Conservation (phyloP, 2,113 vertebrate species). For the human (Homo sapiens) region DNA sequence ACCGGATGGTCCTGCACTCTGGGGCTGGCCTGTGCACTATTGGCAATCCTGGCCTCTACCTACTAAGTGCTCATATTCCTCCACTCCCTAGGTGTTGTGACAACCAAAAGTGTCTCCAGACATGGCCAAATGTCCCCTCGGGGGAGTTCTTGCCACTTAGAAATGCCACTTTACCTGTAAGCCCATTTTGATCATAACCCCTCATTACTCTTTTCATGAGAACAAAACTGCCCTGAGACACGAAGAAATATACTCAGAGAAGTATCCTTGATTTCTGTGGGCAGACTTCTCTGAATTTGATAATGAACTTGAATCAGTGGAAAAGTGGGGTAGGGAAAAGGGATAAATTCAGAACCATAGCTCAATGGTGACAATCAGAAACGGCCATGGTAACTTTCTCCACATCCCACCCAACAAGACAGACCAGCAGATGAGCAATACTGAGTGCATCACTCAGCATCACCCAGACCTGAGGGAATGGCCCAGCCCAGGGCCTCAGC, state of each 20-base stretch:
- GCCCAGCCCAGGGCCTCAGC: too few relatives aligned
- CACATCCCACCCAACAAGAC: fast-evolving
- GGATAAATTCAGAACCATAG: neutral
- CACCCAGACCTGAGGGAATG: too few relatives aligned
- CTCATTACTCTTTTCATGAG: too few relatives aligned
- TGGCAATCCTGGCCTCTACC: too few relatives aligned
- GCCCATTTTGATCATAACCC: fast-evolving
- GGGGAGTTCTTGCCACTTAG: neutral
- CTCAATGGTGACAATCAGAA: neutral
- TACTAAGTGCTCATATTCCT: neutral
- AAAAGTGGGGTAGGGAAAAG: neutral
- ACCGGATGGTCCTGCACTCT: fast-evolving
- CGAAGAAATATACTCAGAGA: neutral
- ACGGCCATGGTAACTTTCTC: neutral
- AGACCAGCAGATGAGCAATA: neutral
- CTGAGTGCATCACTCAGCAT: too few relatives aligned
- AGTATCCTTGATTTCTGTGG: neutral
- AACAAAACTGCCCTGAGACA: neutral
- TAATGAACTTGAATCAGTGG: neutral
- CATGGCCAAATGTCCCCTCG: neutral
- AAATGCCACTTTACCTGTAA: fast-evolving
- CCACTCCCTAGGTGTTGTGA: too few relatives aligned
- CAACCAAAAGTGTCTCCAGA: neutral
- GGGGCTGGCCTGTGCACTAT: fast-evolving
- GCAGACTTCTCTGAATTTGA: neutral